Percentiles rank a stretch among this genome's conserved stretches.
Evolutionary conservation across 1,140 invertebrate species (phyloP).

Genomic region (Dinothrombium tinctorium): DNA sequence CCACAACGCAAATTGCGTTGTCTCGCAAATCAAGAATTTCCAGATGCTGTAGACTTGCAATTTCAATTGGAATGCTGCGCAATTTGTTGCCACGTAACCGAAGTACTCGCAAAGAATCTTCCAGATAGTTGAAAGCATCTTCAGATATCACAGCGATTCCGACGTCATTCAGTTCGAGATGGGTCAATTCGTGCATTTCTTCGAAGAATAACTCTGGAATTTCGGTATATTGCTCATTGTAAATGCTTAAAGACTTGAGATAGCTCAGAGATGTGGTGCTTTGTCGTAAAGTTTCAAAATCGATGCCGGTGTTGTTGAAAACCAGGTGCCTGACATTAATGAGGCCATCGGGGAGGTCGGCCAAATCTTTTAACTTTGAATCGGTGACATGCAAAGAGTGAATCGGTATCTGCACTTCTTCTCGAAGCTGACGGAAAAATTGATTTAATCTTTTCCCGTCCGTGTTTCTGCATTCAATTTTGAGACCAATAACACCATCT

Average conservation of each 20-base stretch:
- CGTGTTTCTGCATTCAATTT: constrained; percentile 9
- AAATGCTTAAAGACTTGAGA: constrained; percentile 4
- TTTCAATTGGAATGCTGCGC: constrained; percentile 4
- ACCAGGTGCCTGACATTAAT: constrained; percentile 7
- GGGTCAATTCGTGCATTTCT: constrained; percentile 6
- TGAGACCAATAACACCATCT: neutral
- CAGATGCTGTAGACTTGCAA: constrained; percentile 6
- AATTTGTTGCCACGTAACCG: constrained; percentile 9
- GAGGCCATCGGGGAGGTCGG: constrained; percentile 8
- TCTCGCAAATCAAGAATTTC: constrained; percentile 9
- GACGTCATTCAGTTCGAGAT: constrained; percentile 8
- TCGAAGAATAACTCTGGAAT: constrained; percentile 7
- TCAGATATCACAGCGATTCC: constrained; percentile 4
- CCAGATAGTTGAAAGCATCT: constrained; percentile 10
- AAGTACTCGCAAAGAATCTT: constrained; percentile 9
- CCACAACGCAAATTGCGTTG: constrained; percentile 7
- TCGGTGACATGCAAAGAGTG: constrained; percentile 5
- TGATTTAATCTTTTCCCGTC: constrained; percentile 5
- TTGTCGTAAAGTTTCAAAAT: constrained; percentile 8
- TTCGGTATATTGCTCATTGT: constrained; percentile 10
- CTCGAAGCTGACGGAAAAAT: neutral
- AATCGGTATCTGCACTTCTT: neutral
- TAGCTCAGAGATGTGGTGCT: constrained; percentile 5
- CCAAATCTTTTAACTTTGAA: constrained; percentile 9
- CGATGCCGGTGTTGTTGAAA: constrained; percentile 9